Conservation (phyloP, 2,888 invertebrate species). For the Mythimna pallens region DNA sequence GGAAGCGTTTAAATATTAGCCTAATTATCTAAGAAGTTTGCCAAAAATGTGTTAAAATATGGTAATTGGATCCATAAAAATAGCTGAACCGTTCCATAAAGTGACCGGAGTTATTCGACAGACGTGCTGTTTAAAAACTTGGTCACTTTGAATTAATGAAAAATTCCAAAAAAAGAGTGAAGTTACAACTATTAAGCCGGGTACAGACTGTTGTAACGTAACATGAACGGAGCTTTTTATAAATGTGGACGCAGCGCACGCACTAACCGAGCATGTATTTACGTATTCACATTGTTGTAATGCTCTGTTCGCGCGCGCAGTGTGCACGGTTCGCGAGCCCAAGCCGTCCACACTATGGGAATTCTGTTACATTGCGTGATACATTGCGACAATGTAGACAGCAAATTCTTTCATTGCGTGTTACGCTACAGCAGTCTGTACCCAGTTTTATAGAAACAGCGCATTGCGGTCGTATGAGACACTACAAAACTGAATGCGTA, state of each 20-base stretch:
- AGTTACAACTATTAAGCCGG: slow-evolving; percentile 42
- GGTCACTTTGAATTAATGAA: slow-evolving; percentile 60
- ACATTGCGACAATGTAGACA: too few relatives aligned
- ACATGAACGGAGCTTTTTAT: too few relatives aligned
- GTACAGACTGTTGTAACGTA: too few relatives aligned
- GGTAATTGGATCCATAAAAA: slow-evolving; percentile 48
- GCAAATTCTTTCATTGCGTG: too few relatives aligned
- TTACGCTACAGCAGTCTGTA: too few relatives aligned
- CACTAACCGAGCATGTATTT: too few relatives aligned
- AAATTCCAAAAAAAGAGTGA: slow-evolving; percentile 56
- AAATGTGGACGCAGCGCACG: too few relatives aligned
- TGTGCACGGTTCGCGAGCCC: too few relatives aligned
- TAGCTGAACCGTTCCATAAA: slow-evolving; percentile 53
- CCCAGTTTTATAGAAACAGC: slow-evolving; percentile 62
- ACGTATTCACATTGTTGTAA: too few relatives aligned
- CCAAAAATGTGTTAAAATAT: slow-evolving; percentile 48
- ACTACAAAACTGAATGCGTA: slow-evolving; percentile 55
- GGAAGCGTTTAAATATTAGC: slow-evolving; percentile 38
- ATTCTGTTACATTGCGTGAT: too few relatives aligned
- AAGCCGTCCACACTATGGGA: too few relatives aligned
- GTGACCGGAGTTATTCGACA: slow-evolving; percentile 58
- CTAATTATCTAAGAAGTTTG: slow-evolving; percentile 45
- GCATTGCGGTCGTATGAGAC: slow-evolving; percentile 78
- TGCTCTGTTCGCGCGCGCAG: too few relatives aligned
- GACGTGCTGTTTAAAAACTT: slow-evolving; percentile 50